phyloP scores from a whole-genome alignment of 2,113 vertebrate genomes.

The Toxostoma redivivum region DNA sequence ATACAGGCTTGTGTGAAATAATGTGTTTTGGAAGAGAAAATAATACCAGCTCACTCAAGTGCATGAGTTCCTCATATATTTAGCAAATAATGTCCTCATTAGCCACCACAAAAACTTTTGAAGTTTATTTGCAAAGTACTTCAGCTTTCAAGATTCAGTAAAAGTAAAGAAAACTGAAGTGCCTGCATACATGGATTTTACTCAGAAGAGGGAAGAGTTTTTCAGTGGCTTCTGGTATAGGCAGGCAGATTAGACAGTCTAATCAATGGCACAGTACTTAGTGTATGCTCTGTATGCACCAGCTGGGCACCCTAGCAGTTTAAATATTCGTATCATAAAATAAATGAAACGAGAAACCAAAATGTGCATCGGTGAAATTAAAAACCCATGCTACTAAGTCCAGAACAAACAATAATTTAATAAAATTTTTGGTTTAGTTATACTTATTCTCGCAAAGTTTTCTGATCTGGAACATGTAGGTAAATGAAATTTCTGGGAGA shows the following conservation, averaged over 20 bases:
- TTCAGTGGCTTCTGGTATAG: not conserved
- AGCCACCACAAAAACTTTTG: not conserved
- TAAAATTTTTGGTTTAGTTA: not conserved
- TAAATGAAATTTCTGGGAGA: not conserved
- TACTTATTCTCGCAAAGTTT: not conserved
- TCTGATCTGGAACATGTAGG: not conserved
- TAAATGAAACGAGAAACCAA: not conserved
- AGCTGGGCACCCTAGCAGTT: not conserved
- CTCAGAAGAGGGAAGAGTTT: not conserved
- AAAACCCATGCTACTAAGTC: not conserved
- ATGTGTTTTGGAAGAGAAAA: not conserved
- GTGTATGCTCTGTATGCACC: not conserved
- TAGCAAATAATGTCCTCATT: not conserved
- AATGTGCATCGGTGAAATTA: not conserved
- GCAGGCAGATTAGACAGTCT: not conserved
- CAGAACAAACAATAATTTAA: constrained; percentile 8
- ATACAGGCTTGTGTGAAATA: not conserved
- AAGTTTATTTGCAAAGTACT: not conserved
- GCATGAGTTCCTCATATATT: not conserved
- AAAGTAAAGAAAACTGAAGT: not conserved
- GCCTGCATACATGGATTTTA: not conserved
- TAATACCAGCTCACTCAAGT: not conserved
- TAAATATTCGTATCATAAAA: not conserved
- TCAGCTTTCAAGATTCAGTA: not conserved
- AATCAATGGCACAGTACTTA: not conserved